Evolutionary conservation across 2,888 invertebrate species (phyloP).

Genomic region (Zhuqinia jingwanae): DNA sequence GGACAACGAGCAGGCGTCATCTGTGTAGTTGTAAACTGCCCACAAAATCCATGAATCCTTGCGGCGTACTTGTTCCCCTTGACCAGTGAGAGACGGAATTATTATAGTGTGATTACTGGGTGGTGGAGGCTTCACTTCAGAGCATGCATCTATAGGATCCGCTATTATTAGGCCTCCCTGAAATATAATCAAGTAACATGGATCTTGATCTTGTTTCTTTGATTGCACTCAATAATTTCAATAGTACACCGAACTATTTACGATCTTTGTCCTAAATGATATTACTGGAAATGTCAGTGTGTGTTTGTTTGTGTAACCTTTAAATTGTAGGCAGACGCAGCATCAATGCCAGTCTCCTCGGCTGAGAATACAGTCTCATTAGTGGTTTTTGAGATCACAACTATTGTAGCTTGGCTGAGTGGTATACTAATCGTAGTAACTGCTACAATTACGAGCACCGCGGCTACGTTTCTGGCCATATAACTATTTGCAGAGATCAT

Average conservation of each 20-base stretch:
- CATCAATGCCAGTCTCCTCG: conserved; percentile 74
- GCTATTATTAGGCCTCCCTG: conserved; percentile 71
- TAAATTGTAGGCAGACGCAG: conserved; percentile 72
- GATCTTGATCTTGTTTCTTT: too few species aligned
- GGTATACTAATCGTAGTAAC: conserved; percentile 20
- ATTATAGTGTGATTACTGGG: conserved; percentile 50
- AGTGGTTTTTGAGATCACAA: conserved; percentile 69
- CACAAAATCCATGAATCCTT: conserved; percentile 70
- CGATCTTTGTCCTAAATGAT: too few species aligned
- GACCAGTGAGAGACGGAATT: conserved; percentile 27
- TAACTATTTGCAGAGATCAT: conserved; percentile 39
- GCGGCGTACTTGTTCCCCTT: background rate
- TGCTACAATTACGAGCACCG: conserved; percentile 30
- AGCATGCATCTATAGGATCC: conserved; percentile 70
- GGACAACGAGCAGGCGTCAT: conserved; percentile 64
- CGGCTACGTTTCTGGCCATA: background rate
- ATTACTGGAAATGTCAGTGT: too few species aligned
- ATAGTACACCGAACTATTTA: too few species aligned
- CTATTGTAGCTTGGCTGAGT: conserved; percentile 66
- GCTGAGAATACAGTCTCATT: conserved; percentile 73
- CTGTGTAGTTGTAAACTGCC: conserved; percentile 57
- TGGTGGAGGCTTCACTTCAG: conserved; percentile 64
- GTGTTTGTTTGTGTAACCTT: conserved; percentile 13
- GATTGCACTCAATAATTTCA: too few species aligned
- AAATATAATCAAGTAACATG: too few species aligned